Evolutionary conservation across 2,113 vertebrate species (phyloP), one percentile per base, ranked within the genome.

Genomic region (Apteryx mantelli): DNA sequence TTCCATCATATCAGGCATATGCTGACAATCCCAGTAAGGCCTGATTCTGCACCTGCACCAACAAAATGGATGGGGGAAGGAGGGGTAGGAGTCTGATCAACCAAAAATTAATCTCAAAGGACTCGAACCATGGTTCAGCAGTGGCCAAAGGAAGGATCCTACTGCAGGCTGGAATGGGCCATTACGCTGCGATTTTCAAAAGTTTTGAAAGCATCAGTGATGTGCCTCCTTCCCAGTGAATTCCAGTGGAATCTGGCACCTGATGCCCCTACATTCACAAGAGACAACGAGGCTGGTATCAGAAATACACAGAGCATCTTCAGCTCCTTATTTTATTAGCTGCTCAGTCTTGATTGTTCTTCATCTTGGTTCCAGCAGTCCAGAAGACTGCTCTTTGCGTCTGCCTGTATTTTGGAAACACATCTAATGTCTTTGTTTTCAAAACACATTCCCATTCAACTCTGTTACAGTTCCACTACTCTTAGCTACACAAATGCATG

Each of bases 321-420:
- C 74, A 69, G 44, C 24, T 66, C 50, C 46, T 4, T 61, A 8
- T 44, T 96, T 82, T 26, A 46, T 40, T 56, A 82, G 69, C 32
- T 83, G 71, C 13, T 73, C 16, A 75, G 20, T 19, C 44, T 70
- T 56, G 82, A 71, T 25, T 76, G 53, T 58, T 92, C 64, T 89
- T 86, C 75, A 46, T 65, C 42, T 78, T 11, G 60, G 84, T 93
- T 66, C 71, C 85, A 96, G 75, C 64, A 91, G 93, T 88, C 87
- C 82, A 95, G 78, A 48, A 93, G 28, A 81, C 70, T 75, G 56
- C 89, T 90, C 56, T 93, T 64, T 60, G 64, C 73, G 85, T 91
- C 80, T 90, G 73, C 38, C 58, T 81, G 15, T 95, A 74, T 96
- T 97, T 96, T 97, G 95, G 82, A 95, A 97, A 97, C 89, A 93